Evolutionary conservation across 2,797 vertebrate species (phyloP).

Genomic region (Siniperca scherzeri): DNA sequence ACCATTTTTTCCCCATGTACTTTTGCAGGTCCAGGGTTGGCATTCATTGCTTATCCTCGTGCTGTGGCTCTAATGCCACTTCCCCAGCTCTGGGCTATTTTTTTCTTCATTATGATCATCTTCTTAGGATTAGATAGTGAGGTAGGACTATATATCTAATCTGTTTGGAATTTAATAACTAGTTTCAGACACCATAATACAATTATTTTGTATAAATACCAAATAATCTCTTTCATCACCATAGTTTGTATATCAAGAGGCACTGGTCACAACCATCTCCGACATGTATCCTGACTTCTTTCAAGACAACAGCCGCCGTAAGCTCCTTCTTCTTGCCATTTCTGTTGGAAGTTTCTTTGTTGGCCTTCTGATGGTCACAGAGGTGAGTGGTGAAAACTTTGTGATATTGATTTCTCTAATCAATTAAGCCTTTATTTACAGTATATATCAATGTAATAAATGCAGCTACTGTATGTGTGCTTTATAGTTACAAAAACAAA

Average conservation of each 20-base stretch:
- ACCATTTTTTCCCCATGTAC: background rate
- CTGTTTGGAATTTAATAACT: background rate
- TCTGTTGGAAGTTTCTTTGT: constrained; percentile 87
- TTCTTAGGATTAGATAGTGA: constrained; percentile 96
- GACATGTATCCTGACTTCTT: constrained; percentile 93
- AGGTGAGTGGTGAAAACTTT: constrained; percentile 83
- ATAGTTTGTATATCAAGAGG: constrained; percentile 94
- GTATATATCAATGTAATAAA: background rate
- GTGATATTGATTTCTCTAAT: background rate
- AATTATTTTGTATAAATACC: background rate
- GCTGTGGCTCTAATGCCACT: constrained; percentile 95
- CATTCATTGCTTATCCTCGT: constrained; percentile 95
- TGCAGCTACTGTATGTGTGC: background rate
- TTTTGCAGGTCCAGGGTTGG: constrained; percentile 92
- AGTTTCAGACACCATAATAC: background rate
- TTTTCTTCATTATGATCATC: constrained; percentile 96
- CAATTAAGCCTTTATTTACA: background rate
- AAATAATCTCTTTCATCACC: constrained; percentile 22
- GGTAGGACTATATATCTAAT: constrained; percentile 75
- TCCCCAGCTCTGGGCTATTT: constrained; percentile 95
- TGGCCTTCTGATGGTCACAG: constrained; percentile 93
- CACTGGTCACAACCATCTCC: constrained; percentile 92
- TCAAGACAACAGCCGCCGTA: constrained; percentile 85
- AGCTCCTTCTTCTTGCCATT: constrained; percentile 91
- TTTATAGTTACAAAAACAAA: background rate